phyloP scores from a whole-genome alignment of 1,140 invertebrate genomes.

The Aphidius gifuensis region DNA sequence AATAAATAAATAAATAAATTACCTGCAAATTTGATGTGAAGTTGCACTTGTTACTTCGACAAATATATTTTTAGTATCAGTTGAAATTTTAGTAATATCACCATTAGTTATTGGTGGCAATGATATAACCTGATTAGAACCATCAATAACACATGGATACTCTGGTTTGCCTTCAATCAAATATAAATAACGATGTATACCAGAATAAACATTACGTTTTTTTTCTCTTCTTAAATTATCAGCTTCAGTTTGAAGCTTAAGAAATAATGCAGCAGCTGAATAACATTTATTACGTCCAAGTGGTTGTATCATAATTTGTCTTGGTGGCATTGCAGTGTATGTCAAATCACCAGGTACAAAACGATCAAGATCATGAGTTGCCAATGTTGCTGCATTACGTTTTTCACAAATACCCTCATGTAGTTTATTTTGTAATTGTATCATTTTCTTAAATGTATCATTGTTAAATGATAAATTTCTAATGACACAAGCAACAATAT shows the following conservation, averaged over 20 bases:
- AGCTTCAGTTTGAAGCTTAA: constrained; percentile 69
- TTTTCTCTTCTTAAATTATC: constrained; percentile 74
- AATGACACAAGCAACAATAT: constrained; percentile 72
- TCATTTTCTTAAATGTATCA: constrained; percentile 71
- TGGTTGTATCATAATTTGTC: constrained; percentile 63
- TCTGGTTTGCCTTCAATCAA: constrained; percentile 70
- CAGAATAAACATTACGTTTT: constrained; percentile 74
- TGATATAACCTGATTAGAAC: constrained; percentile 65
- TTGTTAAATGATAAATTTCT: constrained; percentile 65
- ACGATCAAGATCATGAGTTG: constrained; percentile 74
- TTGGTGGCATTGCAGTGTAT: constrained; percentile 65
- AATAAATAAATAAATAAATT: neutral
- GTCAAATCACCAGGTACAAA: constrained; percentile 61
- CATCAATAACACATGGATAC: constrained; percentile 70
- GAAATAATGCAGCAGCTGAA: constrained; percentile 65
- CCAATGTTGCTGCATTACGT: constrained; percentile 73
- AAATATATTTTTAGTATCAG: constrained; percentile 65
- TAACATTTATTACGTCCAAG: constrained; percentile 61
- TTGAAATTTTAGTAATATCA: constrained; percentile 71
- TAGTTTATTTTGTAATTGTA: constrained; percentile 75
- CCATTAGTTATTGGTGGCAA: constrained; percentile 83
- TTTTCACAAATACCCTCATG: constrained; percentile 78
- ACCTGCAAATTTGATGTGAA: constrained; percentile 65
- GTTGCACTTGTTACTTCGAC: constrained; percentile 74
- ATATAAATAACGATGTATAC: constrained; percentile 79